Conservation (phyloP, 2,113 vertebrate genomes). For the Caloenas nicobarica region DNA sequence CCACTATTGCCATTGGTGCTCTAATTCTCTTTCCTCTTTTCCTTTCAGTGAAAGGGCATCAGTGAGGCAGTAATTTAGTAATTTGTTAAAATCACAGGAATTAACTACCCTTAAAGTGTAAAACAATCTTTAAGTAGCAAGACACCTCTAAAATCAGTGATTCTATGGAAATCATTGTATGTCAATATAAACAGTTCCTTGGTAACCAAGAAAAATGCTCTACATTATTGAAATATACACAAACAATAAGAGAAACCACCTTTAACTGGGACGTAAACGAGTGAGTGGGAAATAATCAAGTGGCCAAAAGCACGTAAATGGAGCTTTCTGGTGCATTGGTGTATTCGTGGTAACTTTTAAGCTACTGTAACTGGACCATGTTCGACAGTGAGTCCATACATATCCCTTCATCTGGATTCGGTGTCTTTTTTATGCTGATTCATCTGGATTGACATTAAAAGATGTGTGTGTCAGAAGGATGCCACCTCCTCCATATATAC, state of each 20-base stretch:
- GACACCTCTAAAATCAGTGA: neutral
- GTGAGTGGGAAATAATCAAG: neutral
- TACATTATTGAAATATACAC: neutral
- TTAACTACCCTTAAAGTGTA: neutral
- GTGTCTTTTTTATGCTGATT: neutral
- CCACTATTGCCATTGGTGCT: neutral
- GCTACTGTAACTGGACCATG: neutral
- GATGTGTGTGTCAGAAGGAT: neutral
- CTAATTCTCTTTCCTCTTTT: neutral
- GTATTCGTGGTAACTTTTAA: neutral
- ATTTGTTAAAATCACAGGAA: neutral
- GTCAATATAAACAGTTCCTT: neutral
- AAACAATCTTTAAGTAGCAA: neutral
- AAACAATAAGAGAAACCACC: neutral
- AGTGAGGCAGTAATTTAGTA: neutral
- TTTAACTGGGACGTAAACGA: neutral
- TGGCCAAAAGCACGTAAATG: accelerated
- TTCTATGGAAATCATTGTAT: neutral
- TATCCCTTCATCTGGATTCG: neutral
- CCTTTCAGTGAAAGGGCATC: neutral
- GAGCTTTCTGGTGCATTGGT: neutral
- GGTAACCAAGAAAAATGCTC: neutral
- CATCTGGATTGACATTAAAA: conserved; percentile 32
- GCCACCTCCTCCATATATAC: conserved; percentile 9
- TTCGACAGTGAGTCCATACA: neutral